Conservation (phyloP, 92 coral and sea anemone genomes). For the Diadumene lineata region DNA sequence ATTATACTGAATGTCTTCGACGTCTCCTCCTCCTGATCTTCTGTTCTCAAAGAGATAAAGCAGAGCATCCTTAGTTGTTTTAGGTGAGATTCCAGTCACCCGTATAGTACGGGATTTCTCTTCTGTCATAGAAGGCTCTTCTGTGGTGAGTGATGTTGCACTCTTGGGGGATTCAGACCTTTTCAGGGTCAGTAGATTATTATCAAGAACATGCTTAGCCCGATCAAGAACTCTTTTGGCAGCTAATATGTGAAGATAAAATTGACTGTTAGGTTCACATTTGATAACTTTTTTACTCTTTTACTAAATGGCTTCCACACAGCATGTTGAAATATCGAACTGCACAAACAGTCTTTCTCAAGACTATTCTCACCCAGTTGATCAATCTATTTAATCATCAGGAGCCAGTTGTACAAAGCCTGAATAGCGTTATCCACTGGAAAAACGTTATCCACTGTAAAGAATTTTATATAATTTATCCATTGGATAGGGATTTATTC, state of each 20-base stretch:
- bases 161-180: conserved; percentile 12
- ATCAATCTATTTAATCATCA: too few species aligned
- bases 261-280: too few species aligned
- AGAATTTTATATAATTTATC: too few species aligned
- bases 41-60: conserved; percentile 65
- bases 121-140: not conserved
- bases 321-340: too few species aligned
- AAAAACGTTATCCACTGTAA: too few species aligned
- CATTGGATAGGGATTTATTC: too few species aligned
- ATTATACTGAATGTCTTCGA: conserved; percentile 38
- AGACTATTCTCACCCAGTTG: too few species aligned
- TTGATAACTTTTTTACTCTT: too few species aligned
- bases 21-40: conserved; percentile 77
- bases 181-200: conserved; percentile 17
- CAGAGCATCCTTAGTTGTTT: conserved; percentile 57
- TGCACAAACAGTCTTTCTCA: too few species aligned
- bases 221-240: conserved; percentile 26
- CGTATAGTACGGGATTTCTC: not conserved
- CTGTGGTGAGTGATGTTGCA: not conserved
- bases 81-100: conserved; percentile 55
- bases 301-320: too few species aligned
- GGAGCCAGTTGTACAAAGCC: too few species aligned
- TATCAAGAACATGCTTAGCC: conserved; percentile 26
- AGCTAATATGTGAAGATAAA: conserved; percentile 9
- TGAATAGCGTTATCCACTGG: too few species aligned